Evolutionary conservation across 1,140 invertebrate species (phyloP).

Genomic region (Hormaphis cornu): DNA sequence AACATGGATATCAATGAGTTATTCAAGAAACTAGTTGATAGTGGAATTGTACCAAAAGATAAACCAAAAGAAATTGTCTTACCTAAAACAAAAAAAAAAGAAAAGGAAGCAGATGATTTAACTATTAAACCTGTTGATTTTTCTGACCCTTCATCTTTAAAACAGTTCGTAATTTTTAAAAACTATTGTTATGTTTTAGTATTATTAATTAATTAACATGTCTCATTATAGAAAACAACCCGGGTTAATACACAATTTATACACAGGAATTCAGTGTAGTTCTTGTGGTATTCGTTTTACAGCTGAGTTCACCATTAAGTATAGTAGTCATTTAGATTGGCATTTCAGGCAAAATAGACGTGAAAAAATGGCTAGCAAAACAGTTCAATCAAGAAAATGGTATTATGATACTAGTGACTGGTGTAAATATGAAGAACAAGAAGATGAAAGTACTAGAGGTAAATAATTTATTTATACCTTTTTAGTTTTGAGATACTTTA

Average conservation of each 20-base stretch:
- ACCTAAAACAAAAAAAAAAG: constrained; percentile 33
- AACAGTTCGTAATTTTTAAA: constrained; percentile 50
- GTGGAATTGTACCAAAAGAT: constrained; percentile 61
- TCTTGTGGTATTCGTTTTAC: constrained; percentile 86
- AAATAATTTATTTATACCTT: constrained; percentile 29
- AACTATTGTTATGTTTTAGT: constrained; percentile 12
- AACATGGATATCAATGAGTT: constrained; percentile 69
- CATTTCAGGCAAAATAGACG: constrained; percentile 88
- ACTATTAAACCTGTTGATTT: constrained; percentile 55
- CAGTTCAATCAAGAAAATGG: constrained; percentile 75
- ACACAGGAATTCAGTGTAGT: constrained; percentile 78
- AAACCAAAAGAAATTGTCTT: constrained; percentile 44
- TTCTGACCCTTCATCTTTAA: constrained; percentile 60
- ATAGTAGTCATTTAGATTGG: constrained; percentile 93
- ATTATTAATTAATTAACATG: neutral
- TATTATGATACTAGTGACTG: constrained; percentile 85
- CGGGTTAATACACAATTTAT: constrained; percentile 46
- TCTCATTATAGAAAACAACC: constrained; percentile 41
- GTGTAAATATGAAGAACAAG: constrained; percentile 89
- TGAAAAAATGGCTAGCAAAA: constrained; percentile 71
- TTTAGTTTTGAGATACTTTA: neutral
- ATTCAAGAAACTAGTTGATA: constrained; percentile 70
- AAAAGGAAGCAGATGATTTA: constrained; percentile 35
- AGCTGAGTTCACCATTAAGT: constrained; percentile 72
- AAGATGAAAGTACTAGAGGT: constrained; percentile 85